Percentiles rank a stretch among this genome's conserved stretches.
Conservation (phyloP, 2,113 vertebrate species). For the Tychaedon coryphoeus region DNA sequence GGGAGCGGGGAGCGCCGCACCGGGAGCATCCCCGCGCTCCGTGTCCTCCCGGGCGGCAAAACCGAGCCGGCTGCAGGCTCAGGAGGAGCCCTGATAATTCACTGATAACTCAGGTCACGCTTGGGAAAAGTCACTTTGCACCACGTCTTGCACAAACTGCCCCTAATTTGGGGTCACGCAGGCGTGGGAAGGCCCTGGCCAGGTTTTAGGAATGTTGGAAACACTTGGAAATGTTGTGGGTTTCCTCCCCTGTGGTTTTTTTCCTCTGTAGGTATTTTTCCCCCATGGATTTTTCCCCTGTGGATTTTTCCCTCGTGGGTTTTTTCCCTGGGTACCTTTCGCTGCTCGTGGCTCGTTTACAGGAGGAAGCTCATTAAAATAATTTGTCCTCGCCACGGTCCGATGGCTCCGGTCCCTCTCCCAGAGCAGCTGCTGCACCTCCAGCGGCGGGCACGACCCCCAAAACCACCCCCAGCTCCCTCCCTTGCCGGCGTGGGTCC, state of each 20-base stretch:
- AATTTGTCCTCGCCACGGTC: not conserved
- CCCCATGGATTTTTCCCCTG: not conserved
- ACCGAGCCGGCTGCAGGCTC: not conserved
- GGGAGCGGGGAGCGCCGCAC: not conserved
- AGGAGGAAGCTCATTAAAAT: constrained; percentile 15
- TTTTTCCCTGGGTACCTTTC: not conserved
- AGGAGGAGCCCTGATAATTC: not conserved
- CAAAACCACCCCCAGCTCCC: not conserved
- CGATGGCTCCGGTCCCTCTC: not conserved
- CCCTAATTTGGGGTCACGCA: fast-evolving
- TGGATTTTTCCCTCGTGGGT: not conserved
- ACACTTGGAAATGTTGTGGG: fast-evolving
- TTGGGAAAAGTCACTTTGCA: not conserved
- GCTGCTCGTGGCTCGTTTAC: not conserved
- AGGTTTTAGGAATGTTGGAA: not conserved
- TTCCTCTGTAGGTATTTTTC: not conserved
- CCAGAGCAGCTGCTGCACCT: not conserved
- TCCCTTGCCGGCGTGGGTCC: fast-evolving
- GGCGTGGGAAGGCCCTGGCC: not conserved
- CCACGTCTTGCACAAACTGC: fast-evolving
- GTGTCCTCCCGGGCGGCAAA: fast-evolving
- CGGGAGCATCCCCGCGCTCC: not conserved
- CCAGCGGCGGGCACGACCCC: not conserved
- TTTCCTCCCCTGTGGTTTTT: not conserved
- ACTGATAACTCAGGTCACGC: not conserved